Conservation (phyloP, 2,797 vertebrate species). For the Monodelphis domestica region DNA sequence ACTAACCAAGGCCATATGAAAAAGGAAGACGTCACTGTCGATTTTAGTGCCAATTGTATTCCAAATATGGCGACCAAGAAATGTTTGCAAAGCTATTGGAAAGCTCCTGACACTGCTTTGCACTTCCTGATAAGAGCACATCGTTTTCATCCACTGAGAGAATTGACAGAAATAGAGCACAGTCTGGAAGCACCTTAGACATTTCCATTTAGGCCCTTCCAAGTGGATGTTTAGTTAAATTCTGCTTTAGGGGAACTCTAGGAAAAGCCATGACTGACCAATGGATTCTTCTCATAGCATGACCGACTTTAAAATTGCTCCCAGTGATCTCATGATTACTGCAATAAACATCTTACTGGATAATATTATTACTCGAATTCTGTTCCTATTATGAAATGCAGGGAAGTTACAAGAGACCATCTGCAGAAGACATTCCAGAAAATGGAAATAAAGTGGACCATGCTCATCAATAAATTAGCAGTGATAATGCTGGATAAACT, state of each 20-base stretch:
- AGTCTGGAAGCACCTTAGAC: conserved; percentile 72
- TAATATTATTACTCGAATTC: conserved; percentile 52
- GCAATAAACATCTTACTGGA: conserved; percentile 63
- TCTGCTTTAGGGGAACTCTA: conserved; percentile 36
- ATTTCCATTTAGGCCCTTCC: conserved; percentile 74
- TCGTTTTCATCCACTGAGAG: conserved; percentile 74
- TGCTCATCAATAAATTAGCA: conserved; percentile 8
- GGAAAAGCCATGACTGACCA: conserved; percentile 75
- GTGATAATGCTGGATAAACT: conserved; percentile 34
- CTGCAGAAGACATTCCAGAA: conserved; percentile 42
- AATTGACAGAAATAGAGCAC: conserved; percentile 81
- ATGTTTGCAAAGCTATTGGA: conserved; percentile 64
- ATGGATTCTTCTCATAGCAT: conserved; percentile 73
- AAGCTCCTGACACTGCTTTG: conserved; percentile 73
- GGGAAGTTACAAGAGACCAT: conserved; percentile 44
- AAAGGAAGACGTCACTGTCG: conserved; percentile 73
- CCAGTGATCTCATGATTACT: conserved; percentile 78
- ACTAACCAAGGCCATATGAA: conserved; percentile 77
- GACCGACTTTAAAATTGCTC: conserved; percentile 77
- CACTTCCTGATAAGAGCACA: conserved; percentile 73
- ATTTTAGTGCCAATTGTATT: conserved; percentile 82
- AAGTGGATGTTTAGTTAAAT: conserved; percentile 75
- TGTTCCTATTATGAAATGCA: conserved; percentile 56
- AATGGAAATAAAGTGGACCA: neutral
- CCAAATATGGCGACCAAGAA: conserved; percentile 80